Percentiles rank a stretch among this genome's conserved stretches.
These are phyloP conservation scores for Chironomus tepperi DNA, from an alignment of 1,140 invertebrate species.

Conservation along the genomic window DNA sequence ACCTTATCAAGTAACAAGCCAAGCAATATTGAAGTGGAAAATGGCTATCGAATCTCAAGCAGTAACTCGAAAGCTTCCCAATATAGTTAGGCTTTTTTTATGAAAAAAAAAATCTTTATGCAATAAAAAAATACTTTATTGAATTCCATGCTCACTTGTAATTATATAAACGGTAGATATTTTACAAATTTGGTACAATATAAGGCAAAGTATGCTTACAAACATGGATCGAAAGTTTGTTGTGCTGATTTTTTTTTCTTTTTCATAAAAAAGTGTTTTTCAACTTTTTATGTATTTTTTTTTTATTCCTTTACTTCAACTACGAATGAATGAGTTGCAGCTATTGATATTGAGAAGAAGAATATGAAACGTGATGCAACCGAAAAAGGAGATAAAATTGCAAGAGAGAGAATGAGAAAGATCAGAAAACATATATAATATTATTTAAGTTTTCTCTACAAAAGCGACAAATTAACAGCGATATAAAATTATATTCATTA, in stretches of 20 bases:
- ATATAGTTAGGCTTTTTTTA: no score
- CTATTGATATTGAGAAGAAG: not conserved
- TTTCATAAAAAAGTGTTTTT: no score
- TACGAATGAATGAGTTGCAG: no score
- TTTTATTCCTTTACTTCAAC: no score
- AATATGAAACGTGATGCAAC: slow-evolving; percentile 11
- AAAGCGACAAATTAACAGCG: slow-evolving; percentile 12
- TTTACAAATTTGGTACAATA: slow-evolving; percentile 11
- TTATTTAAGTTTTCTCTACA: not conserved
- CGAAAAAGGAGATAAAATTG: slow-evolving; percentile 13
- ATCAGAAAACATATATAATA: no score
- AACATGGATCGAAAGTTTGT: slow-evolving; percentile 12
- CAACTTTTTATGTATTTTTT: no score
- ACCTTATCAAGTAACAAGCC: not conserved
- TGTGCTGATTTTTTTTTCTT: not conserved
- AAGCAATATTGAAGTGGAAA: not conserved
- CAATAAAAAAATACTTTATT: slow-evolving; percentile 15
- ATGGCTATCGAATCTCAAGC: not conserved
- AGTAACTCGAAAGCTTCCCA: no score
- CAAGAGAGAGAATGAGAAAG: not conserved
- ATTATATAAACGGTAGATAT: slow-evolving; percentile 14
- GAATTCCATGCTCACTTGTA: slow-evolving; percentile 11
- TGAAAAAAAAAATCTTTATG: not conserved
- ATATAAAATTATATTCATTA: slow-evolving; percentile 15
- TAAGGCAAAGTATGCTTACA: slow-evolving; percentile 12